phyloP scores from a whole-genome alignment of 2,888 invertebrate species.

The Digitonthophagus gazella region DNA sequence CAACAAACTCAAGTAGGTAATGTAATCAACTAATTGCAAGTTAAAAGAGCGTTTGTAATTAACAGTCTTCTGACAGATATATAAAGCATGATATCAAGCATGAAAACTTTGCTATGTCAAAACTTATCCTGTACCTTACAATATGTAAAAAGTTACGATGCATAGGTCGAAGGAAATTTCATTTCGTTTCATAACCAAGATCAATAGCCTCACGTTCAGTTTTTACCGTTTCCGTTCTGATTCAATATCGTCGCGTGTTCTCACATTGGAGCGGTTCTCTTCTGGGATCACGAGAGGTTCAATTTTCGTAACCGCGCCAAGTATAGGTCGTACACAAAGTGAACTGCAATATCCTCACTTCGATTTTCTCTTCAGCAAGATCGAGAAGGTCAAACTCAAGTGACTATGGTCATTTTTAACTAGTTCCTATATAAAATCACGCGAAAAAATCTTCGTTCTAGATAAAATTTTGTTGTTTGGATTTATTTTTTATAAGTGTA shows the following conservation, averaged over 20 bases:
- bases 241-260: neutral
- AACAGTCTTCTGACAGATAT: neutral
- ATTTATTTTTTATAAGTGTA: neutral
- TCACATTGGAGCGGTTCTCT: neutral
- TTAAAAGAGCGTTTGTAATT: neutral
- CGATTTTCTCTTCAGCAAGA: neutral
- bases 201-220: conserved; percentile 15
- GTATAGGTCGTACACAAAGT: neutral
- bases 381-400: neutral
- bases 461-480: neutral
- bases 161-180: neutral
- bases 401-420: neutral
- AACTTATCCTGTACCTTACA: neutral
- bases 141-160: neutral
- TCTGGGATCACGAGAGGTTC: neutral
- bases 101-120: neutral
- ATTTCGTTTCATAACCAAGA: conserved; percentile 15
- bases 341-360: neutral
- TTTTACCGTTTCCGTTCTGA: conserved; percentile 7
- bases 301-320: neutral
- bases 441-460: no score
- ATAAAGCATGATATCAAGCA: no score
- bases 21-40: no score
- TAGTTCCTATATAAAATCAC: no score
- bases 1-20: no score